Evolutionary conservation across 2,888 invertebrate genomes (phyloP).

Genomic region (Trachelus troglodyta): DNA sequence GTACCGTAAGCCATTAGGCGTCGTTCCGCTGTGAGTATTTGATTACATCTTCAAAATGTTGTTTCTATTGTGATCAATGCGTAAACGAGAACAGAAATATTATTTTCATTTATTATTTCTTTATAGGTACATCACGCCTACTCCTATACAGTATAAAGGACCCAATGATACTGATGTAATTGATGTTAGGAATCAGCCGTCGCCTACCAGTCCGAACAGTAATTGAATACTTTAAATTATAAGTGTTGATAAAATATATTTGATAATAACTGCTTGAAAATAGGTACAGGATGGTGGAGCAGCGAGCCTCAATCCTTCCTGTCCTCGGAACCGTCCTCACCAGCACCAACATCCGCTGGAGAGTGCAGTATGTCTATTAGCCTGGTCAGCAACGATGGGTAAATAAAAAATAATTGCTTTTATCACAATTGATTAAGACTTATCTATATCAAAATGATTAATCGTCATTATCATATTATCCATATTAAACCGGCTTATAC

Average conservation of each 20-base stretch:
- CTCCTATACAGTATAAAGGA: conserved; percentile 53
- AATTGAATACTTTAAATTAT: conserved; percentile 26
- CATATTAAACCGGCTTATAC: neutral
- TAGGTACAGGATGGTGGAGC: conserved; percentile 81
- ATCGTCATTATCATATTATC: neutral
- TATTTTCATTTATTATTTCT: conserved; percentile 5
- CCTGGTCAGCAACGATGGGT: conserved; percentile 75
- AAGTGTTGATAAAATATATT: neutral
- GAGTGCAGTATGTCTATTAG: conserved; percentile 75
- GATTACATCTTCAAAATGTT: neutral
- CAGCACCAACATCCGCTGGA: conserved; percentile 70
- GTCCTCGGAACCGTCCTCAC: conserved; percentile 85
- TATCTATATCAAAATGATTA: neutral
- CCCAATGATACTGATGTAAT: conserved; percentile 46
- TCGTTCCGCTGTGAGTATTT: conserved; percentile 41
- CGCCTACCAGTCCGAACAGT: conserved; percentile 64
- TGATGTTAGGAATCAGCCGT: conserved; percentile 56
- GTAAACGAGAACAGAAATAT: neutral
- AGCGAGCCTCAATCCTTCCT: conserved; percentile 86
- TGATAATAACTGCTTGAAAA: neutral
- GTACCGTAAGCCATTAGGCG: conserved; percentile 50
- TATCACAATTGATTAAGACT: neutral
- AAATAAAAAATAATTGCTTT: conserved; percentile 30
- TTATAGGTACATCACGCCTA: conserved; percentile 53
- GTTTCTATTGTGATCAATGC: neutral